phyloP scores from a whole-genome alignment of 1,140 invertebrate genomes.

The Lepidurus apus region DNA sequence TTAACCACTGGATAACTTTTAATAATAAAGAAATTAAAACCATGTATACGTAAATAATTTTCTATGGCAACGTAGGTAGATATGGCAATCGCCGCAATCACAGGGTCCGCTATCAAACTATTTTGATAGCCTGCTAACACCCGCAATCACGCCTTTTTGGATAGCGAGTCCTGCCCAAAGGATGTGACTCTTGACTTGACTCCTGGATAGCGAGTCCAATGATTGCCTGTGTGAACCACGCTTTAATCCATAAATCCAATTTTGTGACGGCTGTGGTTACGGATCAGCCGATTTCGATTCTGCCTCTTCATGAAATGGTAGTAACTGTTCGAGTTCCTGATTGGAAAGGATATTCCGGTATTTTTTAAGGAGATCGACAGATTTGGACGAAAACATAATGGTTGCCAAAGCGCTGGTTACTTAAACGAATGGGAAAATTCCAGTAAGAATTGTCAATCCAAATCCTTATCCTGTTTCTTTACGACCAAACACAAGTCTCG shows the following conservation, averaged over 20 bases:
- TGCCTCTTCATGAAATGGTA: neutral
- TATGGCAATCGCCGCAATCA: no score
- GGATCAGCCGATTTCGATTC: neutral
- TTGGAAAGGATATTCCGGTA: neutral
- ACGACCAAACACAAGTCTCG: neutral
- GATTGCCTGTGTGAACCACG: no score
- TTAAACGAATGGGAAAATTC: neutral
- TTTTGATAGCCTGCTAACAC: no score
- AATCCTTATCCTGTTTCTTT: neutral
- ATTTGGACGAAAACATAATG: neutral
- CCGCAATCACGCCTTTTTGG: no score
- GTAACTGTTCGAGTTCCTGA: neutral
- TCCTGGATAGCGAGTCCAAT: no score
- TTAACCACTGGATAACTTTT: no score
- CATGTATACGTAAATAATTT: no score
- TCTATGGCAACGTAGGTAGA: no score
- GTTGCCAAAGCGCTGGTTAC: neutral
- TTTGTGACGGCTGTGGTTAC: neutral
- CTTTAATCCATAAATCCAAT: neutral
- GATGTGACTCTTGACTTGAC: no score
- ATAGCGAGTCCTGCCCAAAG: no score
- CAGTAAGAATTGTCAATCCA: neutral
- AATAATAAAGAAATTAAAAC: no score
- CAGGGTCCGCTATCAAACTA: no score
- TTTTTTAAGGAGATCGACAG: neutral